Base-by-base conservation (phyloP, 1,140 invertebrate species). In the Calosoma granatense region DNA sequence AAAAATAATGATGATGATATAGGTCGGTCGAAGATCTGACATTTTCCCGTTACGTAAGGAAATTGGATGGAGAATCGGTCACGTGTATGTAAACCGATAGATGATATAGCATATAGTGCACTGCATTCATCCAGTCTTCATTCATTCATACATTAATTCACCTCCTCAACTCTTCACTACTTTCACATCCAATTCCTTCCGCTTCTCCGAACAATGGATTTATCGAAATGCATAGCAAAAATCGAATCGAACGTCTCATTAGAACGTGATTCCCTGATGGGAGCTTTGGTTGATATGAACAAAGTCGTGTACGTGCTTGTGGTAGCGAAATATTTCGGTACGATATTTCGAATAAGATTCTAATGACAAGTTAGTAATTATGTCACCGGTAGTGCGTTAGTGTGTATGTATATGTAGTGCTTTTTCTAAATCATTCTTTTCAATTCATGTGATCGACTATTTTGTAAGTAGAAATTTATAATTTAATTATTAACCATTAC, bases 1-100 rank as follows among this genome's bases (percentile, higher is more conserved):
- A 47, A 12, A 47, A 47, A 47, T 47, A 47, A 47, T 47, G 41
- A 47, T 47, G 41, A 6, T 47, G 26, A 47, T 47, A 47, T 47
- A 47, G 41, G 41, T 11, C 41, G 17, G 15, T 11, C 17, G 17
- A 17, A 36, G n/a, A 4, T 47, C 4, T 47, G 41, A 47, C 41
- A 47, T 47, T 47, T 47, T 47, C 6, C 41, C 15, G 17, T 47
- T 47, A 47, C 41, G 15, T 47, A 47, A 47, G 3, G 15, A 17
- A 11, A 47, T 47, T 47, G 41, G 41, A 6, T 47, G 41, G 6
- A 17, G 17, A 47, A 47, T 47, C 9, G 4, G 17, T 47, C 41
- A 47, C 41, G 17, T 47, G 41, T 36, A n/a, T 36, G 26, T 36
- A 9, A 36, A n/a, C n/a, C 26, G 6, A 6, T 36, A n/a, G 26